Evolutionary conservation across 2,888 invertebrate genomes (phyloP).

Genomic region (Scrobipalpa atriplicella): DNA sequence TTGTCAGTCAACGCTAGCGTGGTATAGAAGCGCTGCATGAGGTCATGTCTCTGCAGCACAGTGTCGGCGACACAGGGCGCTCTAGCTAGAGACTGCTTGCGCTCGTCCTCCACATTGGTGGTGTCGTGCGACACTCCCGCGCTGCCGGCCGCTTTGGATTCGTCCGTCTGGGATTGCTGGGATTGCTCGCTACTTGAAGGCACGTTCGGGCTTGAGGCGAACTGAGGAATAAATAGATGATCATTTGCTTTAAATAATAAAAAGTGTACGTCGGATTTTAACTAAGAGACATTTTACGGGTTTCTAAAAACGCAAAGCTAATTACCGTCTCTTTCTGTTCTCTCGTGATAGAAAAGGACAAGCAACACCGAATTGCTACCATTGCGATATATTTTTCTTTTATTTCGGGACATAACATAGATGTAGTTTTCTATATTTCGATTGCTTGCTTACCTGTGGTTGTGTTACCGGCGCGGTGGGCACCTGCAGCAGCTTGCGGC

Average conservation of each 20-base stretch:
- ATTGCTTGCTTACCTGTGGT: too few species aligned
- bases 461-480: constrained; percentile 67
- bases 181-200: constrained; percentile 53
- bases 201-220: constrained; percentile 45
- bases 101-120: constrained; percentile 73
- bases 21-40: constrained; percentile 92
- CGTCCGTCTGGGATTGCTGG: constrained; percentile 94
- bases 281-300: too few species aligned
- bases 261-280: too few species aligned
- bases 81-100: constrained; percentile 73
- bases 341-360: too few species aligned
- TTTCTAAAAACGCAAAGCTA: too few species aligned
- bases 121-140: constrained; percentile 48
- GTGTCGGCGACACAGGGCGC: constrained; percentile 86
- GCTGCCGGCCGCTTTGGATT: constrained; percentile 86
- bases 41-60: constrained; percentile 89
- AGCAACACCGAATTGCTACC: too few species aligned
- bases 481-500: constrained; percentile 81
- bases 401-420: too few species aligned
- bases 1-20: constrained; percentile 88
- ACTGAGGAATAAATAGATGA: constrained; percentile 41
- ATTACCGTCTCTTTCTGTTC: too few species aligned
- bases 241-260: too few species aligned
- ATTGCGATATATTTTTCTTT: not conserved
- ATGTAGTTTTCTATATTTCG: too few species aligned